Conservation (phyloP, 2,888 invertebrate genomes). For the Isotomurus palustris region DNA sequence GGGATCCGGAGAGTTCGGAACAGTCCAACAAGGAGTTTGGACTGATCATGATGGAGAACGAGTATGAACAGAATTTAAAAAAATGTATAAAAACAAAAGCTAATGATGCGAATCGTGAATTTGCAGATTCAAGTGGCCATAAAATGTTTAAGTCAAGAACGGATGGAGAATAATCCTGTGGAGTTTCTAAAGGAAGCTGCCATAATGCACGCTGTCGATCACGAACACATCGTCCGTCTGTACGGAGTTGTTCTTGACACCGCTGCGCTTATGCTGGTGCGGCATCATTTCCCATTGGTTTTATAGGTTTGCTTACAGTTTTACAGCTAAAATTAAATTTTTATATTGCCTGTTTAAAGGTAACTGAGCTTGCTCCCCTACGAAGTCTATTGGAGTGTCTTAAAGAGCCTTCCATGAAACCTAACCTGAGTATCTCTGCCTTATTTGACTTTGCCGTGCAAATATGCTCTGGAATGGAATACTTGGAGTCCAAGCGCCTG, state of each 20-base stretch:
- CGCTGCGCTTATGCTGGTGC: constrained; percentile 67
- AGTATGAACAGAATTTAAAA: constrained; percentile 52
- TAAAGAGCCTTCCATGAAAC: constrained; percentile 81
- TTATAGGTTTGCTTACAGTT: neutral
- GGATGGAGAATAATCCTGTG: constrained; percentile 92
- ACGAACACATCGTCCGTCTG: constrained; percentile 78
- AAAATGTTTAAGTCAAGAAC: constrained; percentile 89
- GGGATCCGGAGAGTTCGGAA: constrained; percentile 95
- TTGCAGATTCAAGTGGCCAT: constrained; percentile 87
- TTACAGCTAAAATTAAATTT: constrained; percentile 1
- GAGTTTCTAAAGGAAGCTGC: constrained; percentile 97
- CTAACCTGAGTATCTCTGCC: constrained; percentile 86
- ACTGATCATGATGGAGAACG: constrained; percentile 83
- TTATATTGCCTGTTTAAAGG: constrained; percentile 52
- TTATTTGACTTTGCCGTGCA: constrained; percentile 93
- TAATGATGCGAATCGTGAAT: neutral
- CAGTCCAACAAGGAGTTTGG: constrained; percentile 97
- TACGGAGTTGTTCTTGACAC: constrained; percentile 95
- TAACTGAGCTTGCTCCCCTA: constrained; percentile 91
- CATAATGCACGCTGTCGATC: constrained; percentile 96
- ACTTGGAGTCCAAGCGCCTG: constrained; percentile 89
- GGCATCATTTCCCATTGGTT: constrained; percentile 22
- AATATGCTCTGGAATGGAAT: constrained; percentile 97
- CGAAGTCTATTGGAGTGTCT: constrained; percentile 92
- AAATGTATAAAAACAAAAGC: neutral